Evolutionary conservation across 1,140 invertebrate genomes (phyloP), one percentile per base, ranked within the genome.

Genomic region (Octopus sinensis): DNA sequence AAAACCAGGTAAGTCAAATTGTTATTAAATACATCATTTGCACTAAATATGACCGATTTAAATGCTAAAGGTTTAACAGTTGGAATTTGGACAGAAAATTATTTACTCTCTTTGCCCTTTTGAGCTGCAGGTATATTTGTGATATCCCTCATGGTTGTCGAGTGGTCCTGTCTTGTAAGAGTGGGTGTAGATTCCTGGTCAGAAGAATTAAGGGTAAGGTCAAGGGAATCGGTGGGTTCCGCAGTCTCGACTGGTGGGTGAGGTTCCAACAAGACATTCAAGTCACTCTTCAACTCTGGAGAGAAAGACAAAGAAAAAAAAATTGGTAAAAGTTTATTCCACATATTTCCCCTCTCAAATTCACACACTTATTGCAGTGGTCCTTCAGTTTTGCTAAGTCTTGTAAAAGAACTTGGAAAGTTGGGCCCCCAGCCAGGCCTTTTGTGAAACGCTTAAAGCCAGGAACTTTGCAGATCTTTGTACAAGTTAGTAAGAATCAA

Each of bases 211-310:
- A 71, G 12, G 0, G 84, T 86, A 6, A 84, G 53, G 17, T 86
- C 84, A n/a, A 84, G 79, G 30, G 80, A 79, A 12, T 84, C 85
- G 17, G 82, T 84, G 23, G 79, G 62, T 71, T 77, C 23, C 0
- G 87, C 86, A 6, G 84, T 86, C 75, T 84, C 79, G 13, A 85
- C 83, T 17, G 83, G 79, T 30, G 86, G 85, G 53, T 87, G 84
- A 5, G 86, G 87, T 75, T 88, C 88, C 52, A 90, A 80, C 4
- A 86, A 86, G 54, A 88, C 81, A 54, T 83, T 88, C 53, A 89
- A 52, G 73, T 89, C 87, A 76, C 87, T 88, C 10, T 82, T 81
- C 62, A 84, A 83, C 79, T 86, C 87, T 87, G 83, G 51, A 84
- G 79, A 12, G 17, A 76, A 52, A 9, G 9, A 68, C 62, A 71